A percentile compares a stretch with the other conserved stretches of the same genome.
Evolutionary conservation across 2,888 invertebrate species (phyloP).

Genomic region (Bedellia somnulentella): DNA sequence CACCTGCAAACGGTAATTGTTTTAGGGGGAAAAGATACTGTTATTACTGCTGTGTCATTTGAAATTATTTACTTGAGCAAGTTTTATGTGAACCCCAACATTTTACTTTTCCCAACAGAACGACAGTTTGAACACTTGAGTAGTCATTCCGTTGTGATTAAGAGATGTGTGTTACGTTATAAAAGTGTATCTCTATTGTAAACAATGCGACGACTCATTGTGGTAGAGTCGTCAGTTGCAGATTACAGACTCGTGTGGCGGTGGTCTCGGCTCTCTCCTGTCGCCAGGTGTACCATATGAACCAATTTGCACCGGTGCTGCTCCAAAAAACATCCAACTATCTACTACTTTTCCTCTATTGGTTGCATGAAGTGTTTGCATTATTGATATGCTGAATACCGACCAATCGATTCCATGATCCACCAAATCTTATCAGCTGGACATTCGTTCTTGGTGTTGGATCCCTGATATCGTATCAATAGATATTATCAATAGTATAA

Average conservation of each 20-base stretch:
- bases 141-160: too few relatives aligned
- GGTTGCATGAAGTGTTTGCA: conserved; percentile 54
- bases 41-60: too few relatives aligned
- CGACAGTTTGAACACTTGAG: too few relatives aligned
- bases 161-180: conserved; percentile 41
- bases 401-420: conserved; percentile 51
- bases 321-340: too few relatives aligned
- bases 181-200: conserved; percentile 48
- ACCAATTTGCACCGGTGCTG: too few relatives aligned
- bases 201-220: conserved; percentile 30
- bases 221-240: conserved; percentile 28
- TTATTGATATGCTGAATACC: conserved; percentile 33
- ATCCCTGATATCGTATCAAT: conserved; percentile 51
- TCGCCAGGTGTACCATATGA: conserved; percentile 10
- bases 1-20: too few relatives aligned
- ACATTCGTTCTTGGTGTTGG: conserved; percentile 46
- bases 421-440: conserved; percentile 51
- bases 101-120: too few relatives aligned
- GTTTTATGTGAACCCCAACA: too few relatives aligned
- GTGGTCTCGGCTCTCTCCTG: conserved; percentile 18
- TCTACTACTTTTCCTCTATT: conserved; percentile 39
- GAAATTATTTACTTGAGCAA: too few relatives aligned
- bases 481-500: conserved; percentile 59
- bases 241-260: conserved; percentile 31
- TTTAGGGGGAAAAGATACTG: too few relatives aligned